Percentiles rank a stretch among this genome's conserved stretches.
These are phyloP conservation scores for Cyanoderma ruficeps DNA, from an alignment of 2,113 vertebrate genomes.

Conservation along the genomic window DNA sequence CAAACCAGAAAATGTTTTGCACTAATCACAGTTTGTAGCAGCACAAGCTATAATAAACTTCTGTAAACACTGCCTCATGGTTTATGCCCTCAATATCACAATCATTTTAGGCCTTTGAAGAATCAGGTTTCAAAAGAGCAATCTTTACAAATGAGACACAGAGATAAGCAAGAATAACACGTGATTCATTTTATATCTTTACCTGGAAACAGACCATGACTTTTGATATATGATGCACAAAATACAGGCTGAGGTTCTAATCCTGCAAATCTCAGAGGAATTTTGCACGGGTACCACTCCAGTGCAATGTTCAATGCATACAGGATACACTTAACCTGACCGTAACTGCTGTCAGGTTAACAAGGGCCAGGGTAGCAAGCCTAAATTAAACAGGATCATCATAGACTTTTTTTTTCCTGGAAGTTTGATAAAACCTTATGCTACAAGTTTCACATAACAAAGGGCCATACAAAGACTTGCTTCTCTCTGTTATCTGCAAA, in stretches of 20 bases:
- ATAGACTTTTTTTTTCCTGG: background rate
- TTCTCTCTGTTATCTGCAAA: background rate
- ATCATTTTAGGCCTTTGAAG: conserved; percentile 38
- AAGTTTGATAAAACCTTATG: background rate
- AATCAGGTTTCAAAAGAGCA: conserved; percentile 42
- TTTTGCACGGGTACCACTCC: background rate
- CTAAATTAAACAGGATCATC: background rate
- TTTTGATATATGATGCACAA: background rate
- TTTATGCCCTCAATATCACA: conserved; percentile 36
- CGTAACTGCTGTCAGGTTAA: background rate
- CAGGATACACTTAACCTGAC: background rate
- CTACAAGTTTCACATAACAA: background rate
- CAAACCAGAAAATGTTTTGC: conserved; percentile 44
- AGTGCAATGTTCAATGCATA: background rate
- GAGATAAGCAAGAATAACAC: background rate
- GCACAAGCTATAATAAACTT: conserved; percentile 47
- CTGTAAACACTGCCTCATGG: conserved; percentile 34
- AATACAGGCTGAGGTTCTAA: background rate
- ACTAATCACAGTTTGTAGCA: conserved; percentile 43
- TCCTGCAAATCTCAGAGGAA: background rate
- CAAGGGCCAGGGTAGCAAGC: background rate
- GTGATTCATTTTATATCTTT: background rate
- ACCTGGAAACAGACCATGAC: background rate
- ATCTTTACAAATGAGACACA: background rate
- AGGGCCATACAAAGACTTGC: accelerated